phyloP scores from a whole-genome alignment of 2,888 invertebrate species.

The Mycalesis mineus region DNA sequence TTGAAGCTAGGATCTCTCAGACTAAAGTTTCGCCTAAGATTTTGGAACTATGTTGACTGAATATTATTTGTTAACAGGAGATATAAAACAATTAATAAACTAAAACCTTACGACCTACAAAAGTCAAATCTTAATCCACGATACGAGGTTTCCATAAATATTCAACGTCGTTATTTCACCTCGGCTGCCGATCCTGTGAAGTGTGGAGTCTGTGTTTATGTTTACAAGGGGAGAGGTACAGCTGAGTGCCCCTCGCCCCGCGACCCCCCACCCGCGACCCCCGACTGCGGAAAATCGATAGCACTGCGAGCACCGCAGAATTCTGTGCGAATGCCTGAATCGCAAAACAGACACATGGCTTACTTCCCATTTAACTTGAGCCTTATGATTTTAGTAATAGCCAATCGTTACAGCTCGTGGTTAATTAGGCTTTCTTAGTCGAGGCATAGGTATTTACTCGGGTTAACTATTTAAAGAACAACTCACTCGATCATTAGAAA shows the following conservation, averaged over 20 bases:
- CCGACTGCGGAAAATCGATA: constrained; percentile 73
- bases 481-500: no score
- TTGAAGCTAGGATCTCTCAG: no score
- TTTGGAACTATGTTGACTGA: no score
- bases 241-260: constrained; percentile 54
- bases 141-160: constrained; percentile 72
- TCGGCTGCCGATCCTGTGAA: constrained; percentile 65
- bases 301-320: constrained; percentile 46
- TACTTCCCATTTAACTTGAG: constrained; percentile 24
- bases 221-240: constrained; percentile 66
- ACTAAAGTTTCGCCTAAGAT: no score
- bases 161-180: constrained; percentile 74
- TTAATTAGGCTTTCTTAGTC: background rate
- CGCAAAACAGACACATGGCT: constrained; percentile 33
- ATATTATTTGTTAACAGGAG: no score
- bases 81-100: background rate
- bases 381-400: constrained; percentile 20
- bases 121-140: constrained; percentile 70
- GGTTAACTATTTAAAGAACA: background rate
- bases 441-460: background rate
- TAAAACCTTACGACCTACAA: constrained; percentile 56
- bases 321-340: constrained; percentile 35
- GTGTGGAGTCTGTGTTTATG: constrained; percentile 67
- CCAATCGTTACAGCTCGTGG: constrained; percentile 1
- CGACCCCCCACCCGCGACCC: constrained; percentile 29